phyloP scores from a whole-genome alignment of 2,888 invertebrate genomes.

The Vannuccia rotundouncinata region DNA sequence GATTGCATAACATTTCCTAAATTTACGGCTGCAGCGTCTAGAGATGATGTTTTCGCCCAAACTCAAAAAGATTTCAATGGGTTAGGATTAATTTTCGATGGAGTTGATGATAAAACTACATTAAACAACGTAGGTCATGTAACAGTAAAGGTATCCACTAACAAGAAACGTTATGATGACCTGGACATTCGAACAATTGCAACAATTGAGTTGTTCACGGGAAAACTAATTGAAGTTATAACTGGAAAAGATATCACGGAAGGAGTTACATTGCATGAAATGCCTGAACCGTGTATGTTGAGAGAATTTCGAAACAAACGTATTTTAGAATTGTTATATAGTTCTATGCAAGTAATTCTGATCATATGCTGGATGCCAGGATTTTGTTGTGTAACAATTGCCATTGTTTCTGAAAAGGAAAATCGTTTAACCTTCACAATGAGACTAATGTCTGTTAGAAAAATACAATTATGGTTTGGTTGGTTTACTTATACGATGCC shows the following conservation, averaged over 20 bases:
- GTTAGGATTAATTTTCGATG: not conserved
- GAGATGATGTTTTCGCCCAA: not conserved
- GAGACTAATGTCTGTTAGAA: not conserved
- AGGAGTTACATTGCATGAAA: not conserved
- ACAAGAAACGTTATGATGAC: not conserved
- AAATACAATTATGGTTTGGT: not conserved
- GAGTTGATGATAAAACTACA: not conserved
- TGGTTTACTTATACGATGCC: not conserved
- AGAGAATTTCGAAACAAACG: not conserved
- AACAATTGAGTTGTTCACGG: not conserved
- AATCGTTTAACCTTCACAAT: not conserved
- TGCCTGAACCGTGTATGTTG: not conserved
- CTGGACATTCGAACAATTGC: not conserved
- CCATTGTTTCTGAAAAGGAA: not conserved
- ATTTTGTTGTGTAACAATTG: not conserved
- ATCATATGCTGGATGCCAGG: constrained; percentile 4
- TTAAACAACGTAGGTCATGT: not conserved
- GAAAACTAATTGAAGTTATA: not conserved
- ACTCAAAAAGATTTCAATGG: not conserved
- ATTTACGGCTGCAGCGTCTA: not conserved
- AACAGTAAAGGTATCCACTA: not conserved
- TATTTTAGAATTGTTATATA: not conserved
- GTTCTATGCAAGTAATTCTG: not conserved
- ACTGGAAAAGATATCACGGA: not conserved
- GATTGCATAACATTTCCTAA: not conserved